Percentiles rank a stretch among this genome's conserved stretches.
phyloP scores from a whole-genome alignment of 2,888 invertebrate genomes.

The Stenchaetothrips biformis region DNA sequence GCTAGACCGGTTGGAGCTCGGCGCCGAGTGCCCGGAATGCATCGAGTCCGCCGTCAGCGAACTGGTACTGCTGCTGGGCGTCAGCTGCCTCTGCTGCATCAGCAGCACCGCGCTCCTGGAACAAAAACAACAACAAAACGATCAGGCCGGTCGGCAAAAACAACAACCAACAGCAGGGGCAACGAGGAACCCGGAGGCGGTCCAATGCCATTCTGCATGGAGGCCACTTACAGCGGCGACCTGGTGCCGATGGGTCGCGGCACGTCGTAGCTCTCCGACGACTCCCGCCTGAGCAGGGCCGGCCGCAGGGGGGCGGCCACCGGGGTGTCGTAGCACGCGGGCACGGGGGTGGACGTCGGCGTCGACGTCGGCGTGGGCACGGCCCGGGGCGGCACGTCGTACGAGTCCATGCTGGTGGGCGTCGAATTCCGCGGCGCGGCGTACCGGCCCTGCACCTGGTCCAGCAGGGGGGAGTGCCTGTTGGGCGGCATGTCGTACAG shows the following conservation, averaged over 20 bases:
- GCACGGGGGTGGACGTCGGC: constrained; percentile 52
- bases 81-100: constrained; percentile 47
- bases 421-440: constrained; percentile 45
- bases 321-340: constrained; percentile 47
- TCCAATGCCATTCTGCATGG: too few species aligned
- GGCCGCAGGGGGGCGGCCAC: constrained; percentile 47
- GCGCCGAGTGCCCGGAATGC: constrained; percentile 48
- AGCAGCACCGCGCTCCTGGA: constrained; percentile 30
- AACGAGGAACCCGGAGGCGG: too few species aligned
- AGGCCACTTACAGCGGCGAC: constrained; percentile 40
- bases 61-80: constrained; percentile 63
- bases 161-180: too few species aligned
- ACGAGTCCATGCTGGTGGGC: constrained; percentile 37
- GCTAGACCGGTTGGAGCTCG: constrained; percentile 52
- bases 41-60: constrained; percentile 52
- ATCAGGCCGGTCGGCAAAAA: too few species aligned
- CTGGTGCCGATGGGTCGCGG: constrained; percentile 52
- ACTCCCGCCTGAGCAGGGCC: constrained; percentile 45
- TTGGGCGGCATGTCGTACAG: constrained; percentile 61
- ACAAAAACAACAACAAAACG: background rate
- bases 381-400: constrained; percentile 61
- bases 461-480: constrained; percentile 37
- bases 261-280: constrained; percentile 58
- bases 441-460: constrained; percentile 40
- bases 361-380: constrained; percentile 46